Base-by-base conservation (phyloP, 2,888 invertebrate genomes). In the Dicyrtoma fusca region DNA sequence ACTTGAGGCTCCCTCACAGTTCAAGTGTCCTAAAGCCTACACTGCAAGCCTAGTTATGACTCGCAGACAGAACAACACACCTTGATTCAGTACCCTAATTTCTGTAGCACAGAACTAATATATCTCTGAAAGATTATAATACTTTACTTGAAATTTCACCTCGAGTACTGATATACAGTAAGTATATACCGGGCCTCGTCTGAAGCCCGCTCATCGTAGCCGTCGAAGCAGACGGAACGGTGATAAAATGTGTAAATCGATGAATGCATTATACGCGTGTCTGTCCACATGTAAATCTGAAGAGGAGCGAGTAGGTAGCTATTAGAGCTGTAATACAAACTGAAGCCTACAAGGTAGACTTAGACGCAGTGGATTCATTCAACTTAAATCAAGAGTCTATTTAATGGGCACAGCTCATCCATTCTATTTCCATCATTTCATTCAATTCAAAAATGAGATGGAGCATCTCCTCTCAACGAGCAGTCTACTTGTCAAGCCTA, bases 221-320 rank as follows among this genome's bases (percentile, higher is more conserved):
- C 53, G 53, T 49, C n/a, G 4, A 17, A 3, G 49, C 21, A 17
- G 17, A 17, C 21, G 53, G 1, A 21, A 17, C 17, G 53, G 17
- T 19, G 19, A 21, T 13, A 61, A 61, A 44, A 44, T 61, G 44
- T 61, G 55, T 55, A 55, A 61, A 61, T 61, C 61, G 61, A 61
- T 61, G 61, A 61, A 61, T 61, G 61, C 14, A 61, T 61, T 61
- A 61, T 61, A 61, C 44, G 61, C 44, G 19, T 61, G 61, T 61
- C 61, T 44, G 34, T 14, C 26, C 34, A 59, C 25, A 59, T 26
- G n/a, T 26, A 59, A 59, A 55, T 3, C 23, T 25, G 6, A 61
- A 17, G 3, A n/a, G 61, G 44, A 61, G 44, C 19, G 42, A 42
- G 61, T 17, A 34, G 4, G n/a, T n/a, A n/a, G n/a, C n/a, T n/a